Evolutionary conservation across 2,888 invertebrate species (phyloP), one percentile per base, ranked within the genome.

Genomic region (Disparrhopalites patrizii): DNA sequence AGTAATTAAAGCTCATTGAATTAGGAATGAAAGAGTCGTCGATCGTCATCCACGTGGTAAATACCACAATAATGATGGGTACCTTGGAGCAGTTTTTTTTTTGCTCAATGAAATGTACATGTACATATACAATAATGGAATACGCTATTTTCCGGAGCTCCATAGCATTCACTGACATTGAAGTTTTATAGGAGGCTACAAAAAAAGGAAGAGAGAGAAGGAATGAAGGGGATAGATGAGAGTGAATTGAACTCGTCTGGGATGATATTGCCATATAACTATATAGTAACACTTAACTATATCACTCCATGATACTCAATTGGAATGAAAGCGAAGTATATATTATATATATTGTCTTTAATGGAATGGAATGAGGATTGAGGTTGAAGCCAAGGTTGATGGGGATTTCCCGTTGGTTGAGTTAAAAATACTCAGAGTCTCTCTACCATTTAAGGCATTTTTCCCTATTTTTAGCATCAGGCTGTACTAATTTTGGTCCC

Each of bases 401-500:
- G 64, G 68, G 68, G 68, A 68, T 64, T 68, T 54, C 68, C 68
- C 68, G 60, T 57, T 61, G 64, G 55, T 40, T 56, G 28, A 38
- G 38, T 55, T 61, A 60, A 68, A 61, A 68, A 68, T 68, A 66
- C 27, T 25, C 38, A 47, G 47, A 36, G 52, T 55, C 61, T 64
- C 57, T 68, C 38, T 57, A 30, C 69, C 69, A 58, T 69, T 64
- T 67, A 66, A 67, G 69, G 69, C 30, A 38, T 51, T 58, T 40
- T 64, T 58, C 40, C 51, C 51, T 72, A 72, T 72, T 70, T 72
- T 69, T 70, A 69, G 68, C 64, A 51, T 57, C 62, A 57, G 64
- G 67, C 62, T 65, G 61, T 43, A 52, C 72, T 72, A 72, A 70
- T 65, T 71, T 68, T 70, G 70, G n/a, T n/a, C n/a, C n/a, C n/a